These are phyloP conservation scores for Brenthis daphne DNA, from an alignment of 2,888 invertebrate genomes.

Conservation along the genomic window DNA sequence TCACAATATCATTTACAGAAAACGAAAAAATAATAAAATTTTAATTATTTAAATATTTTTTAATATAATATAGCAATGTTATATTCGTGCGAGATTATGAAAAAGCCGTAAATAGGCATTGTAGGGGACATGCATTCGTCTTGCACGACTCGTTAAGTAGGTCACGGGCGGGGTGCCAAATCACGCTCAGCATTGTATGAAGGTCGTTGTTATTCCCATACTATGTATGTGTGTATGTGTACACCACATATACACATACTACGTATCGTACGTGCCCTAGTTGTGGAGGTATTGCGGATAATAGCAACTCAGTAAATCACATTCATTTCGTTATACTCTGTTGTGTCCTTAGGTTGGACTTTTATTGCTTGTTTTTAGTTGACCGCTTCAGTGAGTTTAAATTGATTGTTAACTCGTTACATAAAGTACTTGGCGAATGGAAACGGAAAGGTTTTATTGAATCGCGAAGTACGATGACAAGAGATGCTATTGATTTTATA, in stretches of 20 bases:
- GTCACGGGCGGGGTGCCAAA: slow-evolving; percentile 31
- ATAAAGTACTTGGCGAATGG: background rate
- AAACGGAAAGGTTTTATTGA: too few species aligned
- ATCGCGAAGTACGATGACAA: too few species aligned
- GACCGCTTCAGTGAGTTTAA: background rate
- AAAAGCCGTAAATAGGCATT: background rate
- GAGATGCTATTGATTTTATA: too few species aligned
- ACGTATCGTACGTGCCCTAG: slow-evolving; percentile 1
- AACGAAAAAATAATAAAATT: too few species aligned
- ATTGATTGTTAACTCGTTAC: background rate
- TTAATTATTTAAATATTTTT: too few species aligned
- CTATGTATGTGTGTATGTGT: background rate
- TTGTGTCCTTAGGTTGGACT: slow-evolving; percentile 9
- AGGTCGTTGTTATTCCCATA: slow-evolving; percentile 22
- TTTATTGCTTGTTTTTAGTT: slow-evolving; percentile 4
- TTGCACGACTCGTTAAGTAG: slow-evolving; percentile 26
- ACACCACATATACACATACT: background rate
- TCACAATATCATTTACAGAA: too few species aligned
- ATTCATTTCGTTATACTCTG: slow-evolving; percentile 6
- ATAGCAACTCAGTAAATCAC: slow-evolving; percentile 14
- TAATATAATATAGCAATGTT: too few species aligned
- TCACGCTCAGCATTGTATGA: slow-evolving; percentile 23
- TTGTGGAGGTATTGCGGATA: slow-evolving; percentile 17
- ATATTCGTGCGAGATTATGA: background rate
- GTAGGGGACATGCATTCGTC: slow-evolving; percentile 9